Percentiles rank a stretch among this genome's conserved stretches.
Evolutionary conservation across 2,888 invertebrate species (phyloP).

Genomic region (Dromius quadrimaculatus): DNA sequence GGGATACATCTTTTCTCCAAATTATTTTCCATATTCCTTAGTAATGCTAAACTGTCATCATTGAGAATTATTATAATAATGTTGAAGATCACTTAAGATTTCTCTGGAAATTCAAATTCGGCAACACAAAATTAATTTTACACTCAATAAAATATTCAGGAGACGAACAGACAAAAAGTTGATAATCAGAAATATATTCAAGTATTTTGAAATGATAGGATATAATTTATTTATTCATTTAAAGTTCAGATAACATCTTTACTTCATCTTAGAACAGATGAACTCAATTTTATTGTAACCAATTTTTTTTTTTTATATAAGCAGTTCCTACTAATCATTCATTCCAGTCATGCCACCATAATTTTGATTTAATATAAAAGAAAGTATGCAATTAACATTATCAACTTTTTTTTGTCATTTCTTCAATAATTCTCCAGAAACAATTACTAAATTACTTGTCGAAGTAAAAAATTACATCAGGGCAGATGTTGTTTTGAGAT

Average conservation of each 20-base stretch:
- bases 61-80: too few species aligned
- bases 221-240: slow-evolving; percentile 9
- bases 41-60: too few species aligned
- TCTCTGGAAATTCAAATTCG: too few species aligned
- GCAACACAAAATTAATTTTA: too few species aligned
- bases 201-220: background rate
- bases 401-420: slow-evolving; percentile 38
- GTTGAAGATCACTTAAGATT: too few species aligned
- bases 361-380: slow-evolving; percentile 41
- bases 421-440: slow-evolving; percentile 39
- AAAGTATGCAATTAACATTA: slow-evolving; percentile 40
- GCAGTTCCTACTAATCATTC: slow-evolving; percentile 2
- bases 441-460: slow-evolving; percentile 40
- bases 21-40: too few species aligned
- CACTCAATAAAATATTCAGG: too few species aligned
- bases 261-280: background rate
- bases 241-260: slow-evolving; percentile 27
- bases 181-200: background rate
- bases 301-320: slow-evolving; percentile 20
- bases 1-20: too few species aligned
- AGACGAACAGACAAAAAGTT: background rate
- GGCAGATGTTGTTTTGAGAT: slow-evolving; percentile 24
- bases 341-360: slow-evolving; percentile 20
- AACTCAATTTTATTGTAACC: background rate
- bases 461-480: slow-evolving; percentile 14